These are phyloP conservation scores for Dendrolimus punctatus DNA, from an alignment of 1,140 invertebrate genomes.

Conservation along the genomic window DNA sequence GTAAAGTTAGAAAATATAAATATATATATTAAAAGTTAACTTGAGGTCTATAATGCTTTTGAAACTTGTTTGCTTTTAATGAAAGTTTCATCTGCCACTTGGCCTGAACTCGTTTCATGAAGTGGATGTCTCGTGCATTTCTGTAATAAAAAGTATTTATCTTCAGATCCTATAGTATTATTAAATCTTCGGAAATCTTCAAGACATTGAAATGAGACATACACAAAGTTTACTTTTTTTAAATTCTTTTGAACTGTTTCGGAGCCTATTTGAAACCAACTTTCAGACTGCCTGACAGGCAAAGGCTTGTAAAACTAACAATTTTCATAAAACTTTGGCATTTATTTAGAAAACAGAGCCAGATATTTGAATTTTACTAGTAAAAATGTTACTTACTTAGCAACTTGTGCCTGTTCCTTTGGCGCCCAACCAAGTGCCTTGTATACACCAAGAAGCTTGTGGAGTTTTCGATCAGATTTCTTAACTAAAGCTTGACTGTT, in stretches of 20 bases:
- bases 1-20: no score
- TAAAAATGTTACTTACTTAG: slow-evolving; percentile 61
- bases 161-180: no score
- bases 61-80: slow-evolving; percentile 89
- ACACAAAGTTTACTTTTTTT: no score
- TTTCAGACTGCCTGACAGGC: no score
- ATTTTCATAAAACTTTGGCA: no score
- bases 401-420: slow-evolving; percentile 76
- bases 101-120: slow-evolving; percentile 86
- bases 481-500: slow-evolving; percentile 73
- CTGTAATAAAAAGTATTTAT: slow-evolving; percentile 58
- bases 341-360: no score
- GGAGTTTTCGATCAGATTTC: slow-evolving; percentile 77
- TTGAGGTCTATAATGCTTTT: slow-evolving; percentile 86
- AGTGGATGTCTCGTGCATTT: slow-evolving; percentile 88
- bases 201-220: slow-evolving; percentile 1
- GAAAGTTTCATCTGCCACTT: slow-evolving; percentile 85
- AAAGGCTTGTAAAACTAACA: no score
- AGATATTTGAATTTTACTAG: not conserved
- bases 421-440: slow-evolving; percentile 89
- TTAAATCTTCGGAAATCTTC: not conserved
- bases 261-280: no score
- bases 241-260: no score
- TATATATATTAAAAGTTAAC: slow-evolving; percentile 78
- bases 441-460: slow-evolving; percentile 85